These are phyloP conservation scores for human (Homo sapiens) DNA, from an alignment of 2,113 vertebrate genomes.

Conservation along the genomic window DNA sequence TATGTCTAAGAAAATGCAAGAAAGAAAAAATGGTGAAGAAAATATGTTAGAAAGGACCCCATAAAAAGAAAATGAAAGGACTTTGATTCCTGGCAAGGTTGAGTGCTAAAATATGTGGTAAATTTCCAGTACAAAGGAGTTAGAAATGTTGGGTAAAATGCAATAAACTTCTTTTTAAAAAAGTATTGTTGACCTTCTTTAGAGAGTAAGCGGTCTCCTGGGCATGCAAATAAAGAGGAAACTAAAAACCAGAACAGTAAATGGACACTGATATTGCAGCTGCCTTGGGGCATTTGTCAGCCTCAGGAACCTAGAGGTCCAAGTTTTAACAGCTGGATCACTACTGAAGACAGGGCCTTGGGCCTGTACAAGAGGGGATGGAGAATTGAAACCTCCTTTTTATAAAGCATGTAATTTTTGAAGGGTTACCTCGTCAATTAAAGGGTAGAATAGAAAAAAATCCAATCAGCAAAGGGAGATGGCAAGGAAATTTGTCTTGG, in stretches of 20 bases:
- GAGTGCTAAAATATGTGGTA: slow-evolving; percentile 32
- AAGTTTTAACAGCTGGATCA: background rate
- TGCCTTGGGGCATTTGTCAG: slow-evolving; percentile 4
- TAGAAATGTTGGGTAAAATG: slow-evolving; percentile 20
- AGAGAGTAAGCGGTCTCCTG: slow-evolving; percentile 26
- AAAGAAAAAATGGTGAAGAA: background rate
- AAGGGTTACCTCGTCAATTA: background rate
- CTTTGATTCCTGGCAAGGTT: slow-evolving; percentile 24
- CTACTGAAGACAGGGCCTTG: background rate
- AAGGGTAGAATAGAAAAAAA: background rate
- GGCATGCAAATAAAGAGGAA: slow-evolving; percentile 39
- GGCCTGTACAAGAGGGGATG: background rate
- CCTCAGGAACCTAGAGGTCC: background rate
- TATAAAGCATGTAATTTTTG: background rate
- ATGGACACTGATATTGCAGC: background rate
- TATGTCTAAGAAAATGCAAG: background rate
- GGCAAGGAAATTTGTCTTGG: background rate
- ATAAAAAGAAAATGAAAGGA: slow-evolving; percentile 10
- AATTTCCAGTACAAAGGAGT: background rate
- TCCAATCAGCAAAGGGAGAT: background rate
- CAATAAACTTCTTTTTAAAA: slow-evolving; percentile 58
- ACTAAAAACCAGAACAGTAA: background rate
- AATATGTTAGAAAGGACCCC: background rate
- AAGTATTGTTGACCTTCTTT: slow-evolving; percentile 51
- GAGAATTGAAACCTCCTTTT: background rate